Conservation (phyloP, 2,888 invertebrate genomes). For the Melinopterus prodromus region DNA sequence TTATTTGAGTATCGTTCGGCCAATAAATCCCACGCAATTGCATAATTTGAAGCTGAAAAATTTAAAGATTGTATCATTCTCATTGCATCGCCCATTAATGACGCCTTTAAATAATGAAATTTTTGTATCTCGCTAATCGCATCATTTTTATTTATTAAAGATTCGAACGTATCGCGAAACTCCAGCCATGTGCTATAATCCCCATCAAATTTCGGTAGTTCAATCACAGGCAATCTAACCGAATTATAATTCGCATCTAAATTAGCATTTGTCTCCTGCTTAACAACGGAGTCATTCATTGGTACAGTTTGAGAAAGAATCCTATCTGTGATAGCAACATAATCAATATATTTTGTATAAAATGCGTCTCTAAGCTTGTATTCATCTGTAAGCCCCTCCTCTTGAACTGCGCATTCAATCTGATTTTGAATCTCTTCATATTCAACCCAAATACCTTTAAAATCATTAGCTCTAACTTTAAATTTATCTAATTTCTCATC, state of each 20-base stretch:
- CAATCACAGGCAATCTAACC: conserved; percentile 15
- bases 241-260: too few species aligned
- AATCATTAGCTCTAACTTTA: too few species aligned
- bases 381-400: neutral
- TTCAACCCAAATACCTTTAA: neutral
- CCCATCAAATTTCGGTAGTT: conserved; percentile 27
- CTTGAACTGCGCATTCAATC: neutral
- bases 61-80: conserved; percentile 18
- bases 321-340: neutral
- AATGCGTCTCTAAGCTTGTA: neutral
- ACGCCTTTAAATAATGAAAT: conserved; percentile 23
- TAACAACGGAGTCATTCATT: neutral
- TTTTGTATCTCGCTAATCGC: conserved; percentile 20
- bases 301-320: neutral
- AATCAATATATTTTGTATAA: neutral
- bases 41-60: conserved; percentile 22
- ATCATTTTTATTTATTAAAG: conserved; percentile 18
- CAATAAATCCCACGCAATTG: conserved; percentile 26
- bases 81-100: conserved; percentile 18
- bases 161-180: conserved; percentile 22
- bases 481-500: too few species aligned
- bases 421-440: conserved; percentile 6
- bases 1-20: conserved; percentile 17
- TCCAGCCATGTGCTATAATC: conserved; percentile 20
- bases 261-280: too few species aligned